A percentile compares a stretch with the other conserved stretches of the same genome.
Conservation (phyloP, 1,140 invertebrate genomes). For the Brevipalpus yothersi region DNA sequence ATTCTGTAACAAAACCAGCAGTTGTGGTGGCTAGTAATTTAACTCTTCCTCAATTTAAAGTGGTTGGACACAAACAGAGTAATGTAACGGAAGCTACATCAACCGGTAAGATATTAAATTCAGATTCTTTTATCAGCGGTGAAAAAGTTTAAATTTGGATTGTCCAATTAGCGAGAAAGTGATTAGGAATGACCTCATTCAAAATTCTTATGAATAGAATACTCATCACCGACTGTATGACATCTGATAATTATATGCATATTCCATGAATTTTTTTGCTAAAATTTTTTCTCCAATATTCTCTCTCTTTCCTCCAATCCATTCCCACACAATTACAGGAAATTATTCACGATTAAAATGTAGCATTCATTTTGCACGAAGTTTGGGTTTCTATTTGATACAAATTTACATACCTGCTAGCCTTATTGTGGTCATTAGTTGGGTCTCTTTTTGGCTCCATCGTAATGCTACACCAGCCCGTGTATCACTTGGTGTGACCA, state of each 20-base stretch:
- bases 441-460: conserved; percentile 89
- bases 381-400: conserved; percentile 96
- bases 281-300: background rate
- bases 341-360: conserved; percentile 92
- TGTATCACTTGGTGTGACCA: conserved; percentile 60
- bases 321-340: conserved; percentile 34
- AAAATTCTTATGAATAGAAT: background rate
- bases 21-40: conserved; percentile 76
- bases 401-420: conserved; percentile 97
- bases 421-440: conserved; percentile 94
- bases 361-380: conserved; percentile 89
- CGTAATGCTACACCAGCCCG: conserved; percentile 85
- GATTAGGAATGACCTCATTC: background rate
- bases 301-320: background rate
- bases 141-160: background rate
- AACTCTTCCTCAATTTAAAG: conserved; percentile 77
- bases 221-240: background rate
- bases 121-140: background rate
- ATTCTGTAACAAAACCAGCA: conserved; percentile 41
- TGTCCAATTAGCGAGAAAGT: background rate
- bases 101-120: conserved; percentile 41
- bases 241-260: background rate
- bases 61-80: conserved; percentile 22
- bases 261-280: background rate
- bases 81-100: conserved; percentile 69